phyloP scores from a whole-genome alignment of 2,113 vertebrate genomes.

The Aplodontia rufa region DNA sequence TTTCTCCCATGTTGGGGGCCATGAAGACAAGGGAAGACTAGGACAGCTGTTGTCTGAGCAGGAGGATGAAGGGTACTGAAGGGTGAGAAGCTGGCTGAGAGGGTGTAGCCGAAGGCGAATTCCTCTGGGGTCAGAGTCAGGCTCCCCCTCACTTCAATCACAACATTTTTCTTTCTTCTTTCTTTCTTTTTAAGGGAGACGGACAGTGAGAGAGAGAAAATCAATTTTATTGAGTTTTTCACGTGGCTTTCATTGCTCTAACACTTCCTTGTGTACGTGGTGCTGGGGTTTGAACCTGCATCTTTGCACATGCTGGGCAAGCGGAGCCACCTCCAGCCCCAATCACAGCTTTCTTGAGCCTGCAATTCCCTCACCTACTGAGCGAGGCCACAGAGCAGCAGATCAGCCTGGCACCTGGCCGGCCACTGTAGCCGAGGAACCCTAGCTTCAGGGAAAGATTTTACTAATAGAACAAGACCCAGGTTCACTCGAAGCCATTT shows the following conservation, averaged over 20 bases:
- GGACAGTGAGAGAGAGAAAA: too few relatives aligned
- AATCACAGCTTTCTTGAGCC: neutral
- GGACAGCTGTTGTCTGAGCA: neutral
- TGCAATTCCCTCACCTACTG: too few relatives aligned
- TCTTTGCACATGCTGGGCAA: too few relatives aligned
- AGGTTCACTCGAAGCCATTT: neutral
- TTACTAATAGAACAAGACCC: too few relatives aligned
- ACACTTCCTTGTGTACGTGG: too few relatives aligned
- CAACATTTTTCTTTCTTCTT: too few relatives aligned
- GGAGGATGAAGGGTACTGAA: neutral
- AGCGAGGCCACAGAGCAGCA: neutral
- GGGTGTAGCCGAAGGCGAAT: accelerated
- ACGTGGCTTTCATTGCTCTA: too few relatives aligned
- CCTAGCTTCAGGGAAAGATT: neutral
- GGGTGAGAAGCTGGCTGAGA: neutral
- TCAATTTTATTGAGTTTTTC: too few relatives aligned
- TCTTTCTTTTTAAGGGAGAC: too few relatives aligned
- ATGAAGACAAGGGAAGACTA: neutral
- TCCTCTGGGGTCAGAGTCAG: accelerated
- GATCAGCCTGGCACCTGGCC: neutral
- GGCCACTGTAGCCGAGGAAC: neutral
- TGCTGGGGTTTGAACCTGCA: too few relatives aligned
- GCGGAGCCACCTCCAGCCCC: too few relatives aligned
- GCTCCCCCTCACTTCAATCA: accelerated
- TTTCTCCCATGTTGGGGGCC: neutral